These are phyloP conservation scores for Dryoscopus gambensis DNA, from an alignment of 2,113 vertebrate genomes.

Conservation along the genomic window DNA sequence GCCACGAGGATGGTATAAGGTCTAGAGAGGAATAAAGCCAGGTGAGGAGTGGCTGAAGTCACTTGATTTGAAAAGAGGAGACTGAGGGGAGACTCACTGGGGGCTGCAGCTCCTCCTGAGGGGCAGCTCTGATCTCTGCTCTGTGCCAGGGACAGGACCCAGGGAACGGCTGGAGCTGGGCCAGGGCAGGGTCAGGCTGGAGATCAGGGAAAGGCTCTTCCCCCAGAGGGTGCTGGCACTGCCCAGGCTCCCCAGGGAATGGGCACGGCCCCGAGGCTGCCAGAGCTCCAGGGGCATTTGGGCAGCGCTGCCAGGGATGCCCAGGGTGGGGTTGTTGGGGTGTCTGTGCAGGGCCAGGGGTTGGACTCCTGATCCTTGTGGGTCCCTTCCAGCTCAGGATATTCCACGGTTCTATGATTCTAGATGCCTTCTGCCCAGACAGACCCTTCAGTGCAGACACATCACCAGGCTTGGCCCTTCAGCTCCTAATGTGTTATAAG, in stretches of 20 bases:
- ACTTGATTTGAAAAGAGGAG: background rate
- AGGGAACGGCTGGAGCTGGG: background rate
- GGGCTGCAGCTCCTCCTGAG: background rate
- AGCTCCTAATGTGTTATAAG: background rate
- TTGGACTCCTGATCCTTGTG: fast-evolving
- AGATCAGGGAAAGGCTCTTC: fast-evolving
- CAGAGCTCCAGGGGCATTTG: background rate
- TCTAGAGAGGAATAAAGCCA: background rate
- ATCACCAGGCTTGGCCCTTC: background rate
- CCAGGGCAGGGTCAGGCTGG: fast-evolving
- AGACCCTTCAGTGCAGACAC: background rate
- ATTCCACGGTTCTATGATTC: background rate
- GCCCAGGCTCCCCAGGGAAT: background rate
- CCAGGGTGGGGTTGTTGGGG: background rate
- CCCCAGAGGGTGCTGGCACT: background rate
- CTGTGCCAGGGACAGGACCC: background rate
- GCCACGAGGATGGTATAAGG: fast-evolving
- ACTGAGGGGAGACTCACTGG: background rate
- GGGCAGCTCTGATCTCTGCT: background rate
- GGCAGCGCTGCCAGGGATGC: fast-evolving
- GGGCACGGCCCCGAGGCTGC: background rate
- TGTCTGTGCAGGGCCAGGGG: background rate
- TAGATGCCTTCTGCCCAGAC: background rate
- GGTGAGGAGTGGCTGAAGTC: background rate
- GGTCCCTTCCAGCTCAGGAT: background rate